Evolutionary conservation across 2,888 invertebrate species (phyloP), one percentile per base, ranked within the genome.

Genomic region (Agrotis segetum): DNA sequence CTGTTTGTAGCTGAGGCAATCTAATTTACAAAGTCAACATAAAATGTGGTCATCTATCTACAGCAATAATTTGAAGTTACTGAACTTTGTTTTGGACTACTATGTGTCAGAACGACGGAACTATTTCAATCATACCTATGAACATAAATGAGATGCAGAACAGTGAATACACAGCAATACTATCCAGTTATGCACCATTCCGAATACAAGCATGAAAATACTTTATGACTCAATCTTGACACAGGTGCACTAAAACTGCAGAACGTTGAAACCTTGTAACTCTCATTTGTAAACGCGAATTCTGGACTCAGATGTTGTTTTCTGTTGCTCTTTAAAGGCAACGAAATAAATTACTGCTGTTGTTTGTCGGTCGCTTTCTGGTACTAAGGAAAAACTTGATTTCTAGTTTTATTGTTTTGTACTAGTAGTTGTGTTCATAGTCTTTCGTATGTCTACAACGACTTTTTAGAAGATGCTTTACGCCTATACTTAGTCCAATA

Each of bases 201-300:
- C 50, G 49, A 66, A 68, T 64, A 61, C 67, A 55, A 71, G 62
- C 62, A 63, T 62, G 64, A 56, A 71, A 79, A 79, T 79, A 81
- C 61, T 71, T 81, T 81, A 81, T 68, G 71, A 66, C 77, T 77
- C 81, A 77, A 79, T 79, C 81, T 77, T 34, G 59, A 59, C 53
- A 52, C 81, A 81, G 81, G 79, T 79, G 79, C 67, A 77, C 81
- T 71, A 62, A 80, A 65, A 66, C 58, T 68, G 77, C 67, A 77
- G 19, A 70, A 61, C 21, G 40, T 58, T 13, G 46, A 19, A 66
- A 34, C 65, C 56, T 81, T 81, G 62, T 63, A 66, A 59, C 14
- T 68, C 29, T 71, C 71, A 77, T 79, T 77, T 81, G 77, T 79
- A 68, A 61, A 66, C 65, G 59, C 17, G 67, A 71, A 61, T 81